Base-by-base conservation (phyloP, 2,797 vertebrate species). In the Micromesistius poutassou region DNA sequence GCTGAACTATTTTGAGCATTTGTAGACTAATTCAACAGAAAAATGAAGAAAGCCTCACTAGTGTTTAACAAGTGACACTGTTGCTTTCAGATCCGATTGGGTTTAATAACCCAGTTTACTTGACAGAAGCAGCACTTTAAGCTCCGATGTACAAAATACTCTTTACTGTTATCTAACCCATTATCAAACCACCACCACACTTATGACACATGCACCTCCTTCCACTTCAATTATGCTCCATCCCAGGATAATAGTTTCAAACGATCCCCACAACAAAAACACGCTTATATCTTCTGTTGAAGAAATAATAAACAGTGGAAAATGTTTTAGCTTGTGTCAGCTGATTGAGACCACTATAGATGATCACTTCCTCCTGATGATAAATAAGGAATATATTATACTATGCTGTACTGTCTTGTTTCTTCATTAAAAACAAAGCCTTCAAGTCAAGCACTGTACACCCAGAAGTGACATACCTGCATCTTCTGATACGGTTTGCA, bases 401-500 rank as follows among this genome's bases (percentile, higher is more conserved):
- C 25, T 68, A 28, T 25, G 25, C 25, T 68, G 62, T 12, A 68
- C 25, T 62, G 55, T 25, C 16, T 62, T 62, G 5, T 25, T 62
- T n/a, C n/a, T 68, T 68, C 7, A 68, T 28, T 68, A 6, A 79
- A 80, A 72, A 74, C 1, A 35, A 73, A 31, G 13, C 22, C 19
- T 25, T 19, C 22, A 36, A 1, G 1, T 40, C 30, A 72, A 2
- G 22, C 40, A 42, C 10, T 42, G 14, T 74, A 30, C 62, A 14
- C 78, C 42, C 28, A 72, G n/a, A 77, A 77, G 13, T 40, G 77
- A 84, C 80, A 76, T 90, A 99, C 98, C 97, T 99, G 98, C 97
- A 99, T 98, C 89, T 96, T 94, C 81, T 96, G 95, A 87, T 97
- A 98, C 0, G 97, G 93, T 91, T 97, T 98, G 88, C 87, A 93